Evolutionary conservation across 2,113 vertebrate genomes (phyloP).

Genomic region (Rhea pennata): DNA sequence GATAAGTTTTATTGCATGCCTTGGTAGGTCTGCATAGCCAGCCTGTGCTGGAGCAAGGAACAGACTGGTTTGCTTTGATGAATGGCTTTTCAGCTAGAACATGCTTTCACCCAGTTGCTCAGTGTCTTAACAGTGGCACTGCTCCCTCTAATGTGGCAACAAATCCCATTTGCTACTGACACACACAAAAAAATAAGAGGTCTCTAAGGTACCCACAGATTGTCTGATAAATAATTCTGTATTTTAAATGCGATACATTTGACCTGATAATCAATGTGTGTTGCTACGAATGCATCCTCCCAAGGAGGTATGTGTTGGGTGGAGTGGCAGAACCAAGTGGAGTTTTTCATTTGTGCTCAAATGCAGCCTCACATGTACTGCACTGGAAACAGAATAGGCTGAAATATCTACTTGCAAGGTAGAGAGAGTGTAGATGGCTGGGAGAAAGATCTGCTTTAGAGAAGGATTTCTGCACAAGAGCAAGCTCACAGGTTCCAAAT

Average conservation of each 20-base stretch:
- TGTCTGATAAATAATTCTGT: neutral
- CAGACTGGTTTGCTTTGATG: neutral
- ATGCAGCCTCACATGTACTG: neutral
- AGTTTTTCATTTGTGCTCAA: neutral
- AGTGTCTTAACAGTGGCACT: neutral
- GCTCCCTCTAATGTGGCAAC: neutral
- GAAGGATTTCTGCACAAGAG: fast-evolving
- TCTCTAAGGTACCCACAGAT: neutral
- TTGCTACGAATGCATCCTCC: neutral
- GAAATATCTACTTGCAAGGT: neutral
- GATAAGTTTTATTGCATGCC: neutral
- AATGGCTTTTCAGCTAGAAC: neutral
- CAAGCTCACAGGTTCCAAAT: neutral
- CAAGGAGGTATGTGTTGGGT: neutral
- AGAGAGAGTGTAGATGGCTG: neutral
- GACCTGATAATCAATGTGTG: neutral
- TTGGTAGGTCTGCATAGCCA: neutral
- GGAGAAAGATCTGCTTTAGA: neutral
- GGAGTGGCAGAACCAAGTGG: neutral
- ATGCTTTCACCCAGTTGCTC: neutral
- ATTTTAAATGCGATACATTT: fast-evolving
- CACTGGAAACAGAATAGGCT: neutral
- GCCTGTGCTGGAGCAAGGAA: neutral
- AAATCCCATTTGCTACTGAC: neutral
- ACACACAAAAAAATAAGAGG: neutral